Percentiles rank a stretch among this genome's conserved stretches.
These are phyloP conservation scores for Melipona beecheii DNA, from an alignment of 2,888 invertebrate species.

Conservation along the genomic window DNA sequence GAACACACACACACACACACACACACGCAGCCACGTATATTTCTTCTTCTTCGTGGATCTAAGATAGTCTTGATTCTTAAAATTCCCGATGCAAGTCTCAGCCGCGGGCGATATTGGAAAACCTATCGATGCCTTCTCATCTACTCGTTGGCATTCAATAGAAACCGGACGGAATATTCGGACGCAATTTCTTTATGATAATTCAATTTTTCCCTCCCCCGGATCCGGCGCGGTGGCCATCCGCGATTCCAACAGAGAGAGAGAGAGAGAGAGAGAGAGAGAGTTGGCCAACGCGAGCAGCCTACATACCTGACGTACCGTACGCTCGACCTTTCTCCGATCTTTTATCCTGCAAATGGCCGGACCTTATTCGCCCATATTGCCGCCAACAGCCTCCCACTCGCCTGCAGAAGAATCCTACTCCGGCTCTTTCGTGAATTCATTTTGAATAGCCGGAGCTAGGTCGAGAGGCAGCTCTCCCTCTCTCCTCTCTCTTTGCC, in stretches of 20 bases:
- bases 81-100: slow-evolving; percentile 67
- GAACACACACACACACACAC: slow-evolving; percentile 10
- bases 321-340: slow-evolving; percentile 36
- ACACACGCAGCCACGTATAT: neutral
- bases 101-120: slow-evolving; percentile 68
- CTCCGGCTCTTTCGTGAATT: slow-evolving; percentile 64
- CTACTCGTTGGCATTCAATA: slow-evolving; percentile 73
- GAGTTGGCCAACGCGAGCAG: slow-evolving; percentile 30
- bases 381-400: slow-evolving; percentile 55
- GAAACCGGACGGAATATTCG: slow-evolving; percentile 72
- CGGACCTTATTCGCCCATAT: slow-evolving; percentile 66
- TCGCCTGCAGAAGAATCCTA: slow-evolving; percentile 59
- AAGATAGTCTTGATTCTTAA: slow-evolving; percentile 64
- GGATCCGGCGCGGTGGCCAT: slow-evolving; percentile 24
- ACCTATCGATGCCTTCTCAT: slow-evolving; percentile 72
- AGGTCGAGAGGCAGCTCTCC: neutral
- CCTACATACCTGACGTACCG: slow-evolving; percentile 65
- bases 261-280: too few relatives aligned
- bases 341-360: slow-evolving; percentile 71
- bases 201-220: slow-evolving; percentile 75
- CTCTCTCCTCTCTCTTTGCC: neutral
- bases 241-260: neutral
- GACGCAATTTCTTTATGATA: slow-evolving; percentile 79
- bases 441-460: slow-evolving; percentile 58
- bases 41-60: neutral